Conservation (phyloP, 1,140 invertebrate genomes). For the Akabosia matsudoensis region DNA sequence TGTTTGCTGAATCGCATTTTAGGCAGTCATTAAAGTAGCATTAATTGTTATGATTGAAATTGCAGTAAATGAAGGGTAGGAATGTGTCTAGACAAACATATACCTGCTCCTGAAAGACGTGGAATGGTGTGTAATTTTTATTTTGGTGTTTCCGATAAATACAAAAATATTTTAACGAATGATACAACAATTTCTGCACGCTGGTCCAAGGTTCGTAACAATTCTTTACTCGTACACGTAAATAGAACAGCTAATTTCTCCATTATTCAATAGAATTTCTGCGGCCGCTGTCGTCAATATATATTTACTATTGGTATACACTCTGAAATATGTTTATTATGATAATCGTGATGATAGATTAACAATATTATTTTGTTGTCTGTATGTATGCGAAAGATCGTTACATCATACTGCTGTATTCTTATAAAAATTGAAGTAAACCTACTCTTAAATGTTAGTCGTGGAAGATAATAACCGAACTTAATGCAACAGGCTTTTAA, state of each 20-base stretch:
- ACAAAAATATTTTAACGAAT: background rate
- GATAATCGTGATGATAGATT: background rate
- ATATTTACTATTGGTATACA: background rate
- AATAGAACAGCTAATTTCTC: background rate
- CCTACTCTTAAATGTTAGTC: background rate
- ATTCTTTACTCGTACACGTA: conserved; percentile 2
- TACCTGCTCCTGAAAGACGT: background rate
- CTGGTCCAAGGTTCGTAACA: conserved; percentile 16
- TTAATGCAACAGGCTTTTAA: conserved; percentile 19
- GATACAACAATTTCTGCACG: conserved; percentile 1
- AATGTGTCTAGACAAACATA: background rate
- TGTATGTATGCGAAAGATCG: background rate
- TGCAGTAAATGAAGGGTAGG: too few relatives aligned
- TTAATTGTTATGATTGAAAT: background rate
- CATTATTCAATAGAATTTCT: background rate
- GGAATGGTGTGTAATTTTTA: background rate
- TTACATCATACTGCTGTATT: background rate
- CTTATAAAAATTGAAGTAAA: background rate
- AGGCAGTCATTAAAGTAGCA: background rate
- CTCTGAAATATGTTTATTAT: background rate
- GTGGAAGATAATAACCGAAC: conserved; percentile 16
- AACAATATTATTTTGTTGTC: background rate
- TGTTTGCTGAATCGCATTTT: background rate
- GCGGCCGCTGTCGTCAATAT: background rate
- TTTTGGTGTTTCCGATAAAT: background rate